A percentile compares a stretch with the other conserved stretches of the same genome.
Evolutionary conservation across 2,888 invertebrate species (phyloP).

Genomic region (Spodoptera picta): DNA sequence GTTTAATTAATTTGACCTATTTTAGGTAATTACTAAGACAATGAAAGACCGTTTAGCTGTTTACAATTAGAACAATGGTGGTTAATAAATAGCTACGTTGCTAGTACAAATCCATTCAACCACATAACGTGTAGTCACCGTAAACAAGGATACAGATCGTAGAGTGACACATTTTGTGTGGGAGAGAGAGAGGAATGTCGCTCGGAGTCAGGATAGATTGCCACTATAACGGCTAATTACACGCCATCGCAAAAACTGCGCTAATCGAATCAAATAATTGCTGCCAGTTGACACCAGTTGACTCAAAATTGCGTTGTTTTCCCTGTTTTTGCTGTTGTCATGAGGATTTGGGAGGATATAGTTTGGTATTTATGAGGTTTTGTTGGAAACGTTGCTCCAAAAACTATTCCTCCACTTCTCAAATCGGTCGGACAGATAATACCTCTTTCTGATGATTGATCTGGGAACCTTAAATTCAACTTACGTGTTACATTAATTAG

Average conservation of each 20-base stretch:
- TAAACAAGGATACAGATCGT: conserved; percentile 11
- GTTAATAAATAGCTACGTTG: not conserved
- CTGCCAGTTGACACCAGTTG: conserved; percentile 62
- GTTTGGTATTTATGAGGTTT: not conserved
- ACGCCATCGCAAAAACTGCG: conserved; percentile 55
- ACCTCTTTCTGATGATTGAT: too few species aligned
- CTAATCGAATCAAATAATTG: conserved; percentile 64
- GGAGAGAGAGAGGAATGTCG: conserved; percentile 48
- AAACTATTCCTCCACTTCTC: too few species aligned
- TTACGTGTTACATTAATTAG: too few species aligned
- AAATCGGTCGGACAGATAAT: too few species aligned
- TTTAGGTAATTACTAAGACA: too few species aligned
- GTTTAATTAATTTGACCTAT: too few species aligned
- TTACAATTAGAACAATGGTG: not conserved
- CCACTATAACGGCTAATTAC: conserved; percentile 51
- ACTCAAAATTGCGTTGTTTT: conserved; percentile 55
- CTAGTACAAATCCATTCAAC: conserved; percentile 11
- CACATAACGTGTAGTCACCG: conserved; percentile 7
- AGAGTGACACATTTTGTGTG: conserved; percentile 56
- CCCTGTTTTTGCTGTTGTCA: conserved; percentile 20
- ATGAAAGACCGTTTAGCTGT: too few species aligned
- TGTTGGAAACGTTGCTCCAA: too few species aligned
- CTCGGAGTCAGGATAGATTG: conserved; percentile 38
- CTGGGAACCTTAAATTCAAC: too few species aligned
- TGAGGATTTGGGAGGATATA: conserved; percentile 10